Evolutionary conservation across 2,113 vertebrate species (phyloP), one percentile per base, ranked within the genome.

Genomic region (Danionella cerebrum): DNA sequence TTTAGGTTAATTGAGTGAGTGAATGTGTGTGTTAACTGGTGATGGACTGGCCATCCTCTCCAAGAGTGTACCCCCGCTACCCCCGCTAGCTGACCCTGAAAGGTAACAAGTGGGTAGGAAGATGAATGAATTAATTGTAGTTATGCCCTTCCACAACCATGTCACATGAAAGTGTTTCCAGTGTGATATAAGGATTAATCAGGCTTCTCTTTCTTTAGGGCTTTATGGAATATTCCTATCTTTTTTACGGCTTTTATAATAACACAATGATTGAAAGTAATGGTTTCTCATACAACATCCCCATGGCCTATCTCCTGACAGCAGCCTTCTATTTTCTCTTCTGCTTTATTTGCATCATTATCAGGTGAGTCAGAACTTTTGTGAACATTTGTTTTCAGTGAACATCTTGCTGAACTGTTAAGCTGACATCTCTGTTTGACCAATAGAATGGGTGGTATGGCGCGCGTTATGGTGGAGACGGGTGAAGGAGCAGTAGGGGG

Each of bases 211-310:
- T 65, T 57, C 41, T 51, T 7, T 77, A 96, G 93, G 92, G 92
- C 3, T 91, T 92, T 54, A 85, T 94, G 78, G 92, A 94, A 65
- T 89, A 89, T 76, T 90, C 93, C 0, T 91, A 86, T 42, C 74
- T 96, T 68, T 96, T 95, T 79, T 95, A 94, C 1, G 93, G 93
- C 11, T 94, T 80, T 79, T 96, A 94, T 80, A 86, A 80, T n/a
- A 84, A 84, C 76, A 80, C 83, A 0, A 8, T 76, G 21, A 78
- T 80, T 18, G 35, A 14, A 7, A 72, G 64, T 62, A 10, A 4
- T 0, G 68, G 57, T 51, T 83, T 88, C 75, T 82, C 71, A 25
- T 92, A 92, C 78, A 90, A 88, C 80, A 80, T 93, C 57, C 83
- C 90, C 0, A 44, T 92, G 65, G 83, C 90, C 16, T 96, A 94